Evolutionary conservation across 1,140 invertebrate species (phyloP).

Genomic region (Heliconius himera): DNA sequence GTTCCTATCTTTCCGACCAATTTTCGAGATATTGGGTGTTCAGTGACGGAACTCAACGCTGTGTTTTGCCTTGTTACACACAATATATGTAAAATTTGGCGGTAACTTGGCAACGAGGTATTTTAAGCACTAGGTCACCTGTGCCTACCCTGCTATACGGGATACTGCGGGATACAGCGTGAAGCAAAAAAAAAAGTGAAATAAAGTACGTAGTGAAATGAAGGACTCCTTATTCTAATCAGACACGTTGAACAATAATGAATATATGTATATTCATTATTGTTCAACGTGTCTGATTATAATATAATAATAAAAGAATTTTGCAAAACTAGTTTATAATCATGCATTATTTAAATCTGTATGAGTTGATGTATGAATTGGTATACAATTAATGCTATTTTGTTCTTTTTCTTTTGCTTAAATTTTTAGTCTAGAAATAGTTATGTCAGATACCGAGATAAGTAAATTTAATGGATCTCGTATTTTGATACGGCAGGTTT

Average conservation of each 20-base stretch:
- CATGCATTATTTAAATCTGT: neutral
- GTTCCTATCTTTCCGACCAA: too few species aligned
- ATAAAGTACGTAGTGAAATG: too few species aligned
- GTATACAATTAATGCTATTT: neutral
- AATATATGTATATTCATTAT: neutral
- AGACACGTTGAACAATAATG: neutral
- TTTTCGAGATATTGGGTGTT: too few species aligned
- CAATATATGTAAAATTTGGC: too few species aligned
- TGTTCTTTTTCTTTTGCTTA: neutral
- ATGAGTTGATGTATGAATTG: conserved; percentile 3
- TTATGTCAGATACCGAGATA: neutral
- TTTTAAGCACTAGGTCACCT: too few species aligned
- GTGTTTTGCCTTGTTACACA: neutral
- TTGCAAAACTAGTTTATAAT: neutral
- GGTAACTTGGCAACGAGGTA: too few species aligned
- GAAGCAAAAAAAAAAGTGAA: too few species aligned
- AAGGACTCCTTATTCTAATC: neutral
- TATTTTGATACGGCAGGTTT: neutral
- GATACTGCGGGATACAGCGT: neutral
- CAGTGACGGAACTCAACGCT: neutral
- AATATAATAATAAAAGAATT: neutral
- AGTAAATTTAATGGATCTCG: neutral
- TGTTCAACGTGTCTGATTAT: too few species aligned
- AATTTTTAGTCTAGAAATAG: neutral
- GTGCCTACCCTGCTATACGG: too few species aligned